Evolutionary conservation across 2,113 vertebrate species (phyloP), one percentile per base, ranked within the genome.

Genomic region (Struthidea cinerea): DNA sequence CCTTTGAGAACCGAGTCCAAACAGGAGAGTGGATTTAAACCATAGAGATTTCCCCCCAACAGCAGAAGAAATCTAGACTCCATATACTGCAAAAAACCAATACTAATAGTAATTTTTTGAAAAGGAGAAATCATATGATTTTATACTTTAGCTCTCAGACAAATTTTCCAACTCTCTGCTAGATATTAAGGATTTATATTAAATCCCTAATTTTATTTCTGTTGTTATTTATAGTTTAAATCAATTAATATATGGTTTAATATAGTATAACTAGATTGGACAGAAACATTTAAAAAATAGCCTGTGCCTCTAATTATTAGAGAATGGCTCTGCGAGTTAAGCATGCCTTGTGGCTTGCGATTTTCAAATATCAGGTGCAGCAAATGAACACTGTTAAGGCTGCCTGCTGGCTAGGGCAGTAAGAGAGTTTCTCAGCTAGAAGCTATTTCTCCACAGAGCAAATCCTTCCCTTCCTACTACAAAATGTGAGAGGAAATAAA

Each of bases 401-500:
- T 92, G 85, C 83, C 87, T 84, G 90, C 81, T 84, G 89, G 77
- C 61, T 56, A 75, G 80, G 74, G 61, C 63, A 93, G 20, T 17
- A 75, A 77, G 56, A 84, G 90, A 18, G 90, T 86, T 91, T 76
- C 75, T 88, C 75, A 82, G 77, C 81, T 79, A 67, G 71, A 90
- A 91, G 89, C 81, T 83, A 3, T 80, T 90, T 47, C 69, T 81
- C 75, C 32, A 23, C 56, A 63, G 4, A 71, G 81, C 17, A 94
- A 95, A 95, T 42, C 67, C 74, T 90, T 75, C 69, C 69, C 44
- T 84, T 20, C 47, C 49, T 55, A 44, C 49, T 57, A 53, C n/a
- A 55, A 68, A 82, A 63, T 33, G 77, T 6, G 23, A 93, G 49
- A 82, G 32, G 30, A 77, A 96, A 81, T 73, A 92, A 95, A 81